phyloP scores from a whole-genome alignment of 2,888 invertebrate genomes.

The Apodemia mormo region DNA sequence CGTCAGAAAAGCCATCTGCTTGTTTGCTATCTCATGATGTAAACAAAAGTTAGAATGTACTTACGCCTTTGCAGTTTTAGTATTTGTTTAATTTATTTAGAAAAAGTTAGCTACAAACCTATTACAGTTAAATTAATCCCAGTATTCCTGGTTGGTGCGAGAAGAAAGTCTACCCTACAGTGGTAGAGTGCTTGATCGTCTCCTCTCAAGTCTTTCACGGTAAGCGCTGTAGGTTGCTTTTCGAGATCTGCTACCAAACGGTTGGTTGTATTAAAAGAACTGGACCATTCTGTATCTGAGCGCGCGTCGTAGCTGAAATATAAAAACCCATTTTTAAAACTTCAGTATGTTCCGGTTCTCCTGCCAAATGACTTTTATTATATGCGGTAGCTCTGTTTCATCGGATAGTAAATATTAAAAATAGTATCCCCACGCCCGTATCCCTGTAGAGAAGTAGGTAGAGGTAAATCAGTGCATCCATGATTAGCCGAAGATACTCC shows the following conservation, averaged over 20 bases:
- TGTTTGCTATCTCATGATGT: no score
- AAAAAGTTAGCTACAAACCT: constrained; percentile 31
- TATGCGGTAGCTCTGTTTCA: no score
- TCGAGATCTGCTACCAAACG: constrained; percentile 55
- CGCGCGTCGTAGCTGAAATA: constrained; percentile 68
- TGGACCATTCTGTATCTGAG: constrained; percentile 63
- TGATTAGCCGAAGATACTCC: no score
- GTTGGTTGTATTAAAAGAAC: constrained; percentile 57
- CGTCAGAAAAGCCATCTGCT: no score
- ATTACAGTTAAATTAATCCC: constrained; percentile 78
- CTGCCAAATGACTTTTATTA: no score
- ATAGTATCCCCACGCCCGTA: no score
- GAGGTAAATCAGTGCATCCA: no score
- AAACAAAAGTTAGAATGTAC: no score
- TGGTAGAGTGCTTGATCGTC: constrained; percentile 78
- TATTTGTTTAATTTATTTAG: no score
- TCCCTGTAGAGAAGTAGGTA: no score
- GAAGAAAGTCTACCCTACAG: constrained; percentile 82
- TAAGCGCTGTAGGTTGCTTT: constrained; percentile 57
- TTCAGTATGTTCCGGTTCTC: not conserved
- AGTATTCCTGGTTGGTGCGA: constrained; percentile 80
- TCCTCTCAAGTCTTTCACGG: constrained; percentile 55
- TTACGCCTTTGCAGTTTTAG: no score
- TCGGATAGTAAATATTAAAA: no score
- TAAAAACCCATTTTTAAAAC: not conserved